phyloP scores from a whole-genome alignment of 2,888 invertebrate species.

The Cancer borealis region DNA sequence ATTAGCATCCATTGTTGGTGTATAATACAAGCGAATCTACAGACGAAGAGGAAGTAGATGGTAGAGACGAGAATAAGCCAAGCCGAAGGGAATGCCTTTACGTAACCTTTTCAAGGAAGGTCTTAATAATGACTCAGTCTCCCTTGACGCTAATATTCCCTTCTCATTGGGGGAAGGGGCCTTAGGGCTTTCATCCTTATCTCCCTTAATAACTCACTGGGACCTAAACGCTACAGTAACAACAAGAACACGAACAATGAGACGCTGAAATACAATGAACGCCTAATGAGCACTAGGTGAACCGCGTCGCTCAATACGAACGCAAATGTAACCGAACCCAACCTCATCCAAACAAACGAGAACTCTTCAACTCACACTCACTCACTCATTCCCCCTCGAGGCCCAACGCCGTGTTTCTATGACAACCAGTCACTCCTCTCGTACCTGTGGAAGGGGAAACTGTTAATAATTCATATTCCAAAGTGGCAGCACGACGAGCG shows the following conservation, averaged over 20 bases:
- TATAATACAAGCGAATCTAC: not conserved
- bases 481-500: not conserved
- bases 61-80: not conserved
- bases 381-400: slow-evolving; percentile 12
- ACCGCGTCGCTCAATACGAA: not conserved
- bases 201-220: not conserved
- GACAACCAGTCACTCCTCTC: not conserved
- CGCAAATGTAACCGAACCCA: not conserved
- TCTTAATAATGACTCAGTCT: not conserved
- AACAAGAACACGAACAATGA: not conserved
- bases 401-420: not conserved
- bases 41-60: not conserved
- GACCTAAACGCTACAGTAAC: not conserved
- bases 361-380: not conserved
- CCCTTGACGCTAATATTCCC: not conserved
- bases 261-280: not conserved
- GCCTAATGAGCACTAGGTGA: not conserved
- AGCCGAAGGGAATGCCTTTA: not conserved
- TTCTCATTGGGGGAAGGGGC: not conserved
- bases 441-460: not conserved
- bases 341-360: not conserved
- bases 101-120: not conserved
- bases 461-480: slow-evolving; percentile 14
- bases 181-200: not conserved
- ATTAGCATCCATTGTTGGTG: not conserved